Percentiles rank a stretch among this genome's conserved stretches.
Conservation (phyloP, 2,113 vertebrate species). For the Sebastes schlegelii region DNA sequence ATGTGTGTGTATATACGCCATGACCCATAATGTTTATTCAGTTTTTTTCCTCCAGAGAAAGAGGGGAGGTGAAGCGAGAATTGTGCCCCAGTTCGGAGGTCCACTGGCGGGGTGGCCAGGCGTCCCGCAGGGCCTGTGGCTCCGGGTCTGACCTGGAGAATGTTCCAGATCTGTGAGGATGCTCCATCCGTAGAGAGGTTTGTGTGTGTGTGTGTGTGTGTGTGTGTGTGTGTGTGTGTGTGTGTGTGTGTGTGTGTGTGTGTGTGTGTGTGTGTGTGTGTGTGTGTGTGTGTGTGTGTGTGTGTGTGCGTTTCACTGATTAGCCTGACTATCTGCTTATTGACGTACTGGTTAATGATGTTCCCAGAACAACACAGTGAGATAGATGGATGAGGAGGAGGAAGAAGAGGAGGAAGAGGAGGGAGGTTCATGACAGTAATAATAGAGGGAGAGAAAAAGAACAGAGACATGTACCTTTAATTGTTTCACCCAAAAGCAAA, state of each 20-base stretch:
- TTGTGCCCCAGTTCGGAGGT: slow-evolving; percentile 32
- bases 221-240: slow-evolving; percentile 41
- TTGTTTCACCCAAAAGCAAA: background rate
- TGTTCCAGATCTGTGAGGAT: slow-evolving; percentile 61
- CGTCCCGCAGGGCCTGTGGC: slow-evolving; percentile 47
- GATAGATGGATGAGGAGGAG: background rate
- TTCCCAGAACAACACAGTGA: slow-evolving; percentile 43
- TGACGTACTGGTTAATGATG: slow-evolving; percentile 56
- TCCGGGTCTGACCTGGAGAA: slow-evolving; percentile 56
- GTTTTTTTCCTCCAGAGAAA: slow-evolving; percentile 17
- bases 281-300: slow-evolving; percentile 46
- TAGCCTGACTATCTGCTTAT: slow-evolving; percentile 49
- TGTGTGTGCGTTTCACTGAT: slow-evolving; percentile 48
- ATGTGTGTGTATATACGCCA: slow-evolving; percentile 45
- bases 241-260: slow-evolving; percentile 44
- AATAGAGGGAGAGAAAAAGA: background rate
- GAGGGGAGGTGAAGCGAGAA: slow-evolving; percentile 24
- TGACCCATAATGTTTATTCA: slow-evolving; percentile 51
- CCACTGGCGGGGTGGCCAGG: slow-evolving; percentile 42
- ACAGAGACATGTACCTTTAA: background rate
- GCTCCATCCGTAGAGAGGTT: slow-evolving; percentile 23
- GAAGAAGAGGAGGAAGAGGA: background rate
- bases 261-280: slow-evolving; percentile 31
- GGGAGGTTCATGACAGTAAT: background rate
- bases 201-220: slow-evolving; percentile 28